Evolutionary conservation across 2,888 invertebrate genomes (phyloP), one percentile per base, ranked within the genome.

Genomic region (Hipparchia sbordonii): DNA sequence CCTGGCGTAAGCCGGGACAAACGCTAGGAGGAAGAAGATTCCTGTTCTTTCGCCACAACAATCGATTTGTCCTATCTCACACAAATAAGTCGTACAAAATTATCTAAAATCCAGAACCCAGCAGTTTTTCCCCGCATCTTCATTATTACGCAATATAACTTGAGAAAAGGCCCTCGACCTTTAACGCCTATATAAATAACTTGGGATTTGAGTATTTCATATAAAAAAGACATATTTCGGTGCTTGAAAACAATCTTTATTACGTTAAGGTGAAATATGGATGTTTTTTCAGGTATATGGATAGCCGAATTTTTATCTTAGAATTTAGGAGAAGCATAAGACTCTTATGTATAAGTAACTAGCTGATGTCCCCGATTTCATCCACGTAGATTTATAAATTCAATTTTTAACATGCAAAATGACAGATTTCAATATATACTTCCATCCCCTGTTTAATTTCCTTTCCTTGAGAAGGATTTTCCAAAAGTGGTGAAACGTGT

Each of bases 91-190:
- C 6, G 7, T 48, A 23, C 2, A 48, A 51, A 4, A 39, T 39
- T 51, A 63, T 63, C 63, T 79, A 77, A 78, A 75, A 78, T 76
- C 70, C 77, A 74, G 79, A 82, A 78, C 79, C 81, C 79, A 80
- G 77, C 77, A 77, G 82, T 82, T 87, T 87, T 86, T 85, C 86
- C 86, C 83, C 78, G 81, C 82, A 82, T 82, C 79, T 80, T 78
- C 77, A 78, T 77, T 77, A 79, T 77, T 79, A 73, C 76, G 71
- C 74, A 77, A 79, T 77, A 73, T 74, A 56, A 23, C 67, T 61
- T 33, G 70, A 52, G 62, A 52, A 70, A 62, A 62, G 62, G 54
- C 61, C 62, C 54, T 62, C 62, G 70, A 54, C 62, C 70, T 68
- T 68, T 70, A 54, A 70, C 70, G 54, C 13, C 39, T 61, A 39